Percentiles rank a stretch among this genome's conserved stretches.
Conservation (phyloP, 1,140 invertebrate species). For the Portunus trituberculatus region DNA sequence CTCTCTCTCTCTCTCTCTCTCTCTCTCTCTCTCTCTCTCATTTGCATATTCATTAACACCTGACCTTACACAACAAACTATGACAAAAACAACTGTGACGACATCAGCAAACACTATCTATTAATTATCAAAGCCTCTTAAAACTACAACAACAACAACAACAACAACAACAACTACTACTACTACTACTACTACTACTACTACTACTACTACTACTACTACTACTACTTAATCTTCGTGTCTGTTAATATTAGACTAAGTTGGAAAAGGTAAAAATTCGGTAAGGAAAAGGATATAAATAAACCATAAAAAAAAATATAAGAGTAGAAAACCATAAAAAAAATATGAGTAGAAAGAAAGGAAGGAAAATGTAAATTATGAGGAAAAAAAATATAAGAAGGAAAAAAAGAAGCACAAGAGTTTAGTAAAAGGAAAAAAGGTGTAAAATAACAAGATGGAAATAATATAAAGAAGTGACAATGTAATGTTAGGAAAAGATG, state of each 20-base stretch:
- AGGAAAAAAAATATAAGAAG: neutral
- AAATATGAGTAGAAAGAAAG: neutral
- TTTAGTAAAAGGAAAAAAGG: neutral
- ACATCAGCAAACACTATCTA: too few relatives aligned
- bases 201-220: neutral
- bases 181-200: slow-evolving; percentile 18
- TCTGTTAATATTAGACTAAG: too few relatives aligned
- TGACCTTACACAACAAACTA: neutral
- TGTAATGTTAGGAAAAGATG: too few relatives aligned
- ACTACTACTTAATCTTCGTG: neutral
- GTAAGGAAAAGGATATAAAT: too few relatives aligned
- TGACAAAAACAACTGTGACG: too few relatives aligned
- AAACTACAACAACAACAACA: too few relatives aligned
- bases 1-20: slow-evolving; percentile 33
- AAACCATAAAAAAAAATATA: too few relatives aligned
- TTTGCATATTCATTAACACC: neutral
- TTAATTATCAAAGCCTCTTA: neutral
- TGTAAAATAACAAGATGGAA: too few relatives aligned
- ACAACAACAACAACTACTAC: neutral
- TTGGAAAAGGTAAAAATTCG: too few relatives aligned
- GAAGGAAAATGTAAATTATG: neutral
- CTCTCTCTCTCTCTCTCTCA: slow-evolving; percentile 4
- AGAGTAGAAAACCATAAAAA: too few relatives aligned
- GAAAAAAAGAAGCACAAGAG: neutral
- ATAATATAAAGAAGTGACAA: neutral